These are phyloP conservation scores for Sardinella longiceps DNA, from an alignment of 2,797 vertebrate genomes.

Conservation along the genomic window DNA sequence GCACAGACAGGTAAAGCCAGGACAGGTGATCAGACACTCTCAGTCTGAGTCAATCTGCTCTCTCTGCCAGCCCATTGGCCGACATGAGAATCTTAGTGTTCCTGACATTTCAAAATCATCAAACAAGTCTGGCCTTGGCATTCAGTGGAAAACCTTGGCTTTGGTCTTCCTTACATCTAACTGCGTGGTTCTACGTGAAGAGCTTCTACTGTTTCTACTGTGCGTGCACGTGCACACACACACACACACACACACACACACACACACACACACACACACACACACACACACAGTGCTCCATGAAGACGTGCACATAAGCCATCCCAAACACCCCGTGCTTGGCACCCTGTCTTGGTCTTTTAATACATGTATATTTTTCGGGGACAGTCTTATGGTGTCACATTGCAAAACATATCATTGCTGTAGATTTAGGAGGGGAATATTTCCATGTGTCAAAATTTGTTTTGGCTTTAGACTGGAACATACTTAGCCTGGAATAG, in stretches of 20 bases:
- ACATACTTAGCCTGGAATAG: neutral
- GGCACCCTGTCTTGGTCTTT: neutral
- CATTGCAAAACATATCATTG: neutral
- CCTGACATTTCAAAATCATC: neutral
- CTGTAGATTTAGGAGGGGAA: neutral
- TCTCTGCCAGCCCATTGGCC: neutral
- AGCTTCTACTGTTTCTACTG: too few relatives aligned
- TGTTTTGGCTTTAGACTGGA: neutral
- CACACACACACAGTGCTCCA: neutral
- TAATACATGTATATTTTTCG: neutral
- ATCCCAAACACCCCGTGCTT: neutral
- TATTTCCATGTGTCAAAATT: neutral
- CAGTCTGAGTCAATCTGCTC: neutral
- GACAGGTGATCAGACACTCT: neutral
- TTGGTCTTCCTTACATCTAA: neutral
- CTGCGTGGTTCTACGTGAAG: neutral
- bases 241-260: neutral
- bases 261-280: neutral
- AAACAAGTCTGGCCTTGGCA: constrained; percentile 12
- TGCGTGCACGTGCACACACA: too few relatives aligned
- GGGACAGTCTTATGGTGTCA: neutral
- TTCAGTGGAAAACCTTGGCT: neutral
- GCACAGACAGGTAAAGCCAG: neutral
- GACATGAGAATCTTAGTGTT: neutral
- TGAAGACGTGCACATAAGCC: neutral